Base-by-base conservation (phyloP, 2,888 invertebrate genomes). In the Tanytarsus gracilentus region DNA sequence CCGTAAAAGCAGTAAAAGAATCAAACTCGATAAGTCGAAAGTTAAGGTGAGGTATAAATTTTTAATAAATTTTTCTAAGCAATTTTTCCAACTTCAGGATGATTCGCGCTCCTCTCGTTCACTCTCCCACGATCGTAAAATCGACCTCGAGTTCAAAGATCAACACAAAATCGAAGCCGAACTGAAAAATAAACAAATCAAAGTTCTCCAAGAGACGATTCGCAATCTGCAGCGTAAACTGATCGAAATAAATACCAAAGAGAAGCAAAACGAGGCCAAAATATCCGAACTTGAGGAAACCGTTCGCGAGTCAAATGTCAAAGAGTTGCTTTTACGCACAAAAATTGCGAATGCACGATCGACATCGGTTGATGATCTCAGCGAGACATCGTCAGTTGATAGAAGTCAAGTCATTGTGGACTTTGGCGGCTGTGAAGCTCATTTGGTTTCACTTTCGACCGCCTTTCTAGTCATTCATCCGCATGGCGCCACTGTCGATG, bases 401-500 rank as follows among this genome's bases (percentile, higher is more conserved):
- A 27, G 16, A 29, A 11, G 48, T 5, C 18, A 14, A 9, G 18
- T 21, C 5, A 33, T 48, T 29, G 11, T 23, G 11, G 29, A 44
- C 7, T 11, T 48, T 2, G 11, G 21, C n/a, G 21, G 21, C 4
- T 66, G 66, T 61, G 84, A 85, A 70, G 90, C 88, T 0, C 84
- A 83, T 70, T 77, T 90, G n/a, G 84, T 91, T 65, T 88, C 89
- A 62, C 78, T 96, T 61, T 85, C 92, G 67, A 87, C 94, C 4
- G 88, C 92, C 6, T 96, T 93, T 75, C 79, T 96, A 58, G 69
- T 73, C 27, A 88, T 96, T 36, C 95, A 96, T 75, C 96, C 95
- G 0, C 87, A 88, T 69, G 96, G 96, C 50, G 93, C 94, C 1
- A 88, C 88, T 62, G 79, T 91, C 2, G 92, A 91, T 71, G 90